phyloP scores from a whole-genome alignment of 2,113 vertebrate genomes.

The Thunnus thynnus region DNA sequence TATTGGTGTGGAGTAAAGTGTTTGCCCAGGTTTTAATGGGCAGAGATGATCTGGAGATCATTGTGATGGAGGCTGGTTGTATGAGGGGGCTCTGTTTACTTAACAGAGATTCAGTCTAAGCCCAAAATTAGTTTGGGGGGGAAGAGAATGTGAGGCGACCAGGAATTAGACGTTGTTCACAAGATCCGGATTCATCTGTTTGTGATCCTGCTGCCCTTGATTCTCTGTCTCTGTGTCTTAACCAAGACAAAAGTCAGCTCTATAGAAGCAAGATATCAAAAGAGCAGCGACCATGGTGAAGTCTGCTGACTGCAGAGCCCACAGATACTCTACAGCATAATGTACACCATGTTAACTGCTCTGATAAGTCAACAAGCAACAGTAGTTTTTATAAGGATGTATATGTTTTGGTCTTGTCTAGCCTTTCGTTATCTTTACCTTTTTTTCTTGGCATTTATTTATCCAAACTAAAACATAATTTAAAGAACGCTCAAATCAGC shows the following conservation, averaged over 20 bases:
- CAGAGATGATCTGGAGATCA: constrained; percentile 94
- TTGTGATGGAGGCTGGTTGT: constrained; percentile 80
- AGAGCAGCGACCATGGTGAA: not conserved
- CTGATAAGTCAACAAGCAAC: constrained; percentile 56
- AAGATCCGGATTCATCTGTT: constrained; percentile 74
- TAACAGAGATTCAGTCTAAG: constrained; percentile 92
- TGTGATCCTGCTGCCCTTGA: constrained; percentile 70
- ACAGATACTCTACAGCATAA: constrained; percentile 14
- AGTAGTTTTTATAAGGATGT: constrained; percentile 51
- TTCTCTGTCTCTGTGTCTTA: constrained; percentile 47
- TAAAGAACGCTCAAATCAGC: constrained; percentile 48
- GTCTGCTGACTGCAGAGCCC: constrained; percentile 1
- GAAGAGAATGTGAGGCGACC: constrained; percentile 74
- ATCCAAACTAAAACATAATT: constrained; percentile 52
- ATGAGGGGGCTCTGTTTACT: constrained; percentile 90
- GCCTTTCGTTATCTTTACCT: constrained; percentile 53
- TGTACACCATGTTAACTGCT: constrained; percentile 29
- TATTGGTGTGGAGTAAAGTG: constrained; percentile 92
- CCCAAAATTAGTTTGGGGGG: constrained; percentile 88
- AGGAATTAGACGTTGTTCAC: constrained; percentile 78
- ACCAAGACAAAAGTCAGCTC: constrained; percentile 43
- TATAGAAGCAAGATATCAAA: constrained; percentile 30
- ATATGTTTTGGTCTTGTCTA: constrained; percentile 51
- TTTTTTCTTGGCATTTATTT: constrained; percentile 57
- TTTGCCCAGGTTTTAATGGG: constrained; percentile 99